These are phyloP conservation scores for Datnioides undecimradiatus DNA, from an alignment of 2,113 vertebrate species.

Conservation along the genomic window DNA sequence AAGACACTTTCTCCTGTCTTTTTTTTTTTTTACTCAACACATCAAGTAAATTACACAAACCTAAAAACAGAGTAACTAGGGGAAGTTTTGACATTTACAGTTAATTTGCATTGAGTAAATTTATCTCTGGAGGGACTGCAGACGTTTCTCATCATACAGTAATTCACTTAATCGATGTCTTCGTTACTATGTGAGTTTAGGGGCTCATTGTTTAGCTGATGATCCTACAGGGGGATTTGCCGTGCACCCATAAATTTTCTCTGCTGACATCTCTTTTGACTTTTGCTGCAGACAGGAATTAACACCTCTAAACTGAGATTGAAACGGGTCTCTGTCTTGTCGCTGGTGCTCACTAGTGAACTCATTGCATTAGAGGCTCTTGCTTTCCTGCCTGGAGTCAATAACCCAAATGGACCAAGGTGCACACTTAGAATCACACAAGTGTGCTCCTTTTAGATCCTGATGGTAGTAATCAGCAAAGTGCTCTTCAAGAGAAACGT, in stretches of 20 bases:
- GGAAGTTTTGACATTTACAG: neutral
- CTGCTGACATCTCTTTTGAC: neutral
- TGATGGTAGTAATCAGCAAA: conserved; percentile 74
- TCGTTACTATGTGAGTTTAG: neutral
- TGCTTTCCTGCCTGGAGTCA: conserved; percentile 48
- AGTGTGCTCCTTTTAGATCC: conserved; percentile 37
- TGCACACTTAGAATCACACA: conserved; percentile 36
- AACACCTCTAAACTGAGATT: neutral
- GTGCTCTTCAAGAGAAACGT: conserved; percentile 64
- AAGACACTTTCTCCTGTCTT: conserved; percentile 37
- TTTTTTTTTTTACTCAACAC: neutral
- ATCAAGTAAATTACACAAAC: conserved; percentile 26
- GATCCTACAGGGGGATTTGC: neutral
- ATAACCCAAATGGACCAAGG: conserved; percentile 71
- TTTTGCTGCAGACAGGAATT: neutral
- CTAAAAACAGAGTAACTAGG: neutral
- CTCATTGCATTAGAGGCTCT: conserved; percentile 53
- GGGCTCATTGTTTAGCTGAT: neutral
- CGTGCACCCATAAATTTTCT: neutral
- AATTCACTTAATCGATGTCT: conserved; percentile 8
- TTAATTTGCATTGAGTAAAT: conserved; percentile 22
- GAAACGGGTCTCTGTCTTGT: neutral
- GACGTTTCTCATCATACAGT: no score
- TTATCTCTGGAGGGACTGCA: neutral
- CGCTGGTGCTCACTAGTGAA: neutral